Conservation (phyloP, 2,113 vertebrate genomes). For the Typhlomys cinereus region DNA sequence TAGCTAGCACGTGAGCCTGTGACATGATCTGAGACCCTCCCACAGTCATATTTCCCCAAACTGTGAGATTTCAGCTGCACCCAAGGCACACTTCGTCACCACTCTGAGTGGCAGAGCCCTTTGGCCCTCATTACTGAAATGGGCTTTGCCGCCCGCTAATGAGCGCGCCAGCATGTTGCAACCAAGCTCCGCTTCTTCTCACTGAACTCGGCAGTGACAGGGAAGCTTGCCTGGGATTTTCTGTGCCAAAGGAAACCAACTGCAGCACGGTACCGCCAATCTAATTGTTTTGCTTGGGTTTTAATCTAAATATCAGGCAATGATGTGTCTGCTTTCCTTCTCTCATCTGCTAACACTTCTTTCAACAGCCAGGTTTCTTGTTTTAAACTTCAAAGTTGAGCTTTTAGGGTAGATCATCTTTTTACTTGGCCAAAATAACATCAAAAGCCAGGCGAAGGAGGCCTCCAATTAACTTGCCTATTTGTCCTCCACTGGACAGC, state of each 20-base stretch:
- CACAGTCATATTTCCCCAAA: not conserved
- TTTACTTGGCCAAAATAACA: slow-evolving; percentile 81
- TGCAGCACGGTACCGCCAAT: slow-evolving; percentile 87
- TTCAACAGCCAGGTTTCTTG: slow-evolving; percentile 43
- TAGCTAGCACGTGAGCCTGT: not conserved
- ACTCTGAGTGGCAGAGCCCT: slow-evolving; percentile 56
- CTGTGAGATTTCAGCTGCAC: slow-evolving; percentile 34
- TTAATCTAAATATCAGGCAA: slow-evolving; percentile 85
- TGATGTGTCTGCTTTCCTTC: slow-evolving; percentile 81
- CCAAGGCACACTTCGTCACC: slow-evolving; percentile 4
- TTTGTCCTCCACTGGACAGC: slow-evolving; percentile 67
- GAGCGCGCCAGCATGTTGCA: slow-evolving; percentile 72
- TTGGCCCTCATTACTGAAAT: slow-evolving; percentile 81
- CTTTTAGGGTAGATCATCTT: slow-evolving; percentile 81
- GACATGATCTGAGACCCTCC: not conserved
- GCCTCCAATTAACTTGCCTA: slow-evolving; percentile 76
- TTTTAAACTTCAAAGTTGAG: slow-evolving; percentile 77
- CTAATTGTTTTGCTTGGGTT: slow-evolving; percentile 85
- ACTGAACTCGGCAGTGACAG: slow-evolving; percentile 72
- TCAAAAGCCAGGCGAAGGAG: slow-evolving; percentile 75
- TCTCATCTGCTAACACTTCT: slow-evolving; percentile 62
- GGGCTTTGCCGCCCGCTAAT: slow-evolving; percentile 80
- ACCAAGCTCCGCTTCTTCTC: slow-evolving; percentile 78
- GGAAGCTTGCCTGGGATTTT: slow-evolving; percentile 86
- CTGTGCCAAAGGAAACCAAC: slow-evolving; percentile 87